Conservation (phyloP, 1,140 invertebrate species). For the Trachelipus rathkii region DNA sequence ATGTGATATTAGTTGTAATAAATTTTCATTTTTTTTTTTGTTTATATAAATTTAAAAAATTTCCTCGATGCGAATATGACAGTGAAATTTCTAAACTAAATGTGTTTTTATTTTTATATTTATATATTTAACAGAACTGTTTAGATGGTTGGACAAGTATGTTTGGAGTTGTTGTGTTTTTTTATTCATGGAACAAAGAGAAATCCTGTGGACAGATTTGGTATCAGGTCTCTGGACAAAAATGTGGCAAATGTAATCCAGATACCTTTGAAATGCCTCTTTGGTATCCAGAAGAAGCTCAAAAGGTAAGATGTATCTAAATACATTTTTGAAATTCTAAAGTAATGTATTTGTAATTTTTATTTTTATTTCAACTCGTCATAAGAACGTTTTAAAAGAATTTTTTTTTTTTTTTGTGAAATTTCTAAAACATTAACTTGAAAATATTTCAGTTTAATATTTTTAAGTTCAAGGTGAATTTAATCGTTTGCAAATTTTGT, state of each 20-base stretch:
- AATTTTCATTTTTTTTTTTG: too few species aligned
- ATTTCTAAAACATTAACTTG: neutral
- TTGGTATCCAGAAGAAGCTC: slow-evolving; percentile 29
- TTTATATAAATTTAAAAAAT: too few species aligned
- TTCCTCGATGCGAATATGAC: too few species aligned
- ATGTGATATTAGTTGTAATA: too few species aligned
- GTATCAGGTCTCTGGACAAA: slow-evolving; percentile 27
- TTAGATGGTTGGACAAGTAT: slow-evolving; percentile 31
- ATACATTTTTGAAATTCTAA: too few species aligned
- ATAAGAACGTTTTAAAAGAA: too few species aligned
- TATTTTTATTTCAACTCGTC: too few species aligned
- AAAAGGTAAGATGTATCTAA: slow-evolving; percentile 18
- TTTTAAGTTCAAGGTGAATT: neutral
- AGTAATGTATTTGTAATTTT: too few species aligned
- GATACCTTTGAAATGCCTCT: slow-evolving; percentile 28
- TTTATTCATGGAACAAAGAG: slow-evolving; percentile 7
- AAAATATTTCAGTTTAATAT: neutral
- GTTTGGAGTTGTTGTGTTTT: slow-evolving; percentile 26
- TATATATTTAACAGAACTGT: neutral
- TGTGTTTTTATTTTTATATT: too few species aligned
- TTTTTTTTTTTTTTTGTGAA: too few species aligned
- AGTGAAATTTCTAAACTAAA: too few species aligned
- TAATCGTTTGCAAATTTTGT: too few species aligned
- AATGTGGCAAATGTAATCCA: slow-evolving; percentile 23
- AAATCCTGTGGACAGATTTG: slow-evolving; percentile 21